These are phyloP conservation scores for Aplidium turbinatum DNA, from an alignment of 23 tunicate genomes.

Conservation along the genomic window DNA sequence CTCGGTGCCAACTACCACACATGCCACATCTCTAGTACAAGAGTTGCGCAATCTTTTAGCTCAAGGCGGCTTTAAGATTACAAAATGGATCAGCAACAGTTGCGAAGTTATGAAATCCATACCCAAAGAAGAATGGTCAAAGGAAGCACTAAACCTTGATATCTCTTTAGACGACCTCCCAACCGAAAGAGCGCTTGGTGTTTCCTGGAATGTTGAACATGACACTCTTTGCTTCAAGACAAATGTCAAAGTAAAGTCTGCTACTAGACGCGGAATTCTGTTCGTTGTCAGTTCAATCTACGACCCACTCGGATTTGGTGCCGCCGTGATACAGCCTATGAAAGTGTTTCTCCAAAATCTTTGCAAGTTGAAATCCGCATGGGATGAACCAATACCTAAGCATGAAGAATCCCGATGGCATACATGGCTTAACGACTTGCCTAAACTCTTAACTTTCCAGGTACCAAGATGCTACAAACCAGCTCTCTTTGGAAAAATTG, in stretches of 20 bases:
- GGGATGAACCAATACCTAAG: slow-evolving; percentile 42
- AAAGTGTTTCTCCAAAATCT: slow-evolving; percentile 42
- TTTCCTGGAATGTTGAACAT: slow-evolving; percentile 47
- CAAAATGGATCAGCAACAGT: slow-evolving; percentile 47
- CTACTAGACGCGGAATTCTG: slow-evolving; percentile 26
- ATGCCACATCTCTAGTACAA: slow-evolving; percentile 23
- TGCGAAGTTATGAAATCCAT: slow-evolving; percentile 30
- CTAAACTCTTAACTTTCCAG: slow-evolving; percentile 1
- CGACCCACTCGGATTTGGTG: slow-evolving; percentile 51
- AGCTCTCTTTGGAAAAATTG: slow-evolving; percentile 5
- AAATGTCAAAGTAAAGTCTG: background rate
- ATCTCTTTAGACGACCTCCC: slow-evolving; percentile 8
- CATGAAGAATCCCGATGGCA: background rate
- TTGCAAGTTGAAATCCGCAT: slow-evolving; percentile 19
- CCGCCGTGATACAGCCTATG: slow-evolving; percentile 37
- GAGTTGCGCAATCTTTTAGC: slow-evolving; percentile 18
- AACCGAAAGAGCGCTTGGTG: slow-evolving; percentile 43
- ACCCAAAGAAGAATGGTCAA: slow-evolving; percentile 32
- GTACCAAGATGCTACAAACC: slow-evolving; percentile 49
- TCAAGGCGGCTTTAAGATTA: slow-evolving; percentile 36
- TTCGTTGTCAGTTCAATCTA: slow-evolving; percentile 32
- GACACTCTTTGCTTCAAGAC: slow-evolving; percentile 41
- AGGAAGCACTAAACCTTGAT: slow-evolving; percentile 7
- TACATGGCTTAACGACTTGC: slow-evolving; percentile 20
- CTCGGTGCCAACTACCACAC: slow-evolving; percentile 1